A percentile compares a stretch with the other conserved stretches of the same genome.
Conservation (phyloP, 2,888 invertebrate species). For the Pheosia gnoma region DNA sequence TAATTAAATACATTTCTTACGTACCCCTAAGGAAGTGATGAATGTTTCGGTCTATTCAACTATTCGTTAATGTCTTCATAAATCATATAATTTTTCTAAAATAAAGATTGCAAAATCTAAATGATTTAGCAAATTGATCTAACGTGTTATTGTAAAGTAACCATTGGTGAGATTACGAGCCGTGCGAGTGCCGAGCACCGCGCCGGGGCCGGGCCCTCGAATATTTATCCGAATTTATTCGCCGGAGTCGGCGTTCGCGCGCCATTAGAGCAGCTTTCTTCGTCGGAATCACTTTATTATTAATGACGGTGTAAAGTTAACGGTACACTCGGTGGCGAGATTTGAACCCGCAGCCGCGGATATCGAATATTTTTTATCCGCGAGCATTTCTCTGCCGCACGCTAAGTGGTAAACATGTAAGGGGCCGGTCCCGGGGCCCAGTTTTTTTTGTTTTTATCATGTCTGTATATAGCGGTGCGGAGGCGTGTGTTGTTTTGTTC, state of each 20-base stretch:
- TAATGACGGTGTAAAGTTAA: constrained; percentile 8
- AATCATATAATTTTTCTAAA: background rate
- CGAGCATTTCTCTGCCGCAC: background rate
- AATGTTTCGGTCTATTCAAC: no score
- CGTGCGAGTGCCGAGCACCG: background rate
- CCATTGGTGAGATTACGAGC: background rate
- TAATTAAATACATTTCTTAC: no score
- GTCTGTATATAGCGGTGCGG: constrained; percentile 6
- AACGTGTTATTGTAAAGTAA: background rate
- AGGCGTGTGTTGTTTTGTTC: constrained; percentile 18
- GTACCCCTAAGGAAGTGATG: no score
- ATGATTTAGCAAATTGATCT: background rate
- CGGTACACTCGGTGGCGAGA: background rate
- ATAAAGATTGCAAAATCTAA: background rate
- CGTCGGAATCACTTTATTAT: constrained; percentile 24
- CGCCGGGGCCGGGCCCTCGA: background rate
- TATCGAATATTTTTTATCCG: constrained; percentile 8
- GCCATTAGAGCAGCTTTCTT: constrained; percentile 16
- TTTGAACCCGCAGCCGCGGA: background rate
- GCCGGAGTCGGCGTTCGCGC: constrained; percentile 4
- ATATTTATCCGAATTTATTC: constrained; percentile 4
- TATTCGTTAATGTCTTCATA: background rate
- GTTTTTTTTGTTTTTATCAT: constrained; percentile 20
- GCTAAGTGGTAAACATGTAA: constrained; percentile 14
- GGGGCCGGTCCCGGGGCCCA: constrained; percentile 7